Conservation (phyloP, 2,113 vertebrate species). For the Salvelinus fontinalis region DNA sequence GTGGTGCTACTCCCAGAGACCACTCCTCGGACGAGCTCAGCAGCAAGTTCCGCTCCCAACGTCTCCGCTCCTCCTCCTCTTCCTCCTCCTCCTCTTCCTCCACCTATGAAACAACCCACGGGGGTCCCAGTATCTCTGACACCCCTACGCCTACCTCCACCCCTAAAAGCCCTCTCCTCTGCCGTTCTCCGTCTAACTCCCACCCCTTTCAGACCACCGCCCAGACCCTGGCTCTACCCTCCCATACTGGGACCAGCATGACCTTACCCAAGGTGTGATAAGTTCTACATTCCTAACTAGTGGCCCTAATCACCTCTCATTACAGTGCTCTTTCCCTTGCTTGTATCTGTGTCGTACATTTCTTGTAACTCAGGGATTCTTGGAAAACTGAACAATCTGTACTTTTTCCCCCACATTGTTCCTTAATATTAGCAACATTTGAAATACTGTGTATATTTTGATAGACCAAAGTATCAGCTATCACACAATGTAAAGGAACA, state of each 20-base stretch:
- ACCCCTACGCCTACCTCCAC: conserved; percentile 55
- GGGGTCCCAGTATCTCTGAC: conserved; percentile 39
- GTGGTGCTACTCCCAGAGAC: conserved; percentile 35
- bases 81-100: conserved; percentile 80
- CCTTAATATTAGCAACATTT: no score
- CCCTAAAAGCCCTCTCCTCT: conserved; percentile 59
- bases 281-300: no score
- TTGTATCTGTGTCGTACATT: no score
- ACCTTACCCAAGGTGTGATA: conserved; percentile 79
- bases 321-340: no score
- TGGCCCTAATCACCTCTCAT: no score
- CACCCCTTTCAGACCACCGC: conserved; percentile 49
- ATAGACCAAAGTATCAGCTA: no score
- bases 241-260: conserved; percentile 74
- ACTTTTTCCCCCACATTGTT: no score
- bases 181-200: conserved; percentile 60
- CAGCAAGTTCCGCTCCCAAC: conserved; percentile 78
- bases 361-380: no score
- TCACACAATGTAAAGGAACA: no score
- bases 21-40: conserved; percentile 76
- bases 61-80: conserved; percentile 75
- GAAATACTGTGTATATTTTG: no score
- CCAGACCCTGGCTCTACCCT: conserved; percentile 46
- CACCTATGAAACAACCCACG: conserved; percentile 73
- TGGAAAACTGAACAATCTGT: no score